Conservation (phyloP, 2,113 vertebrate species). For the Gobio gobio region DNA sequence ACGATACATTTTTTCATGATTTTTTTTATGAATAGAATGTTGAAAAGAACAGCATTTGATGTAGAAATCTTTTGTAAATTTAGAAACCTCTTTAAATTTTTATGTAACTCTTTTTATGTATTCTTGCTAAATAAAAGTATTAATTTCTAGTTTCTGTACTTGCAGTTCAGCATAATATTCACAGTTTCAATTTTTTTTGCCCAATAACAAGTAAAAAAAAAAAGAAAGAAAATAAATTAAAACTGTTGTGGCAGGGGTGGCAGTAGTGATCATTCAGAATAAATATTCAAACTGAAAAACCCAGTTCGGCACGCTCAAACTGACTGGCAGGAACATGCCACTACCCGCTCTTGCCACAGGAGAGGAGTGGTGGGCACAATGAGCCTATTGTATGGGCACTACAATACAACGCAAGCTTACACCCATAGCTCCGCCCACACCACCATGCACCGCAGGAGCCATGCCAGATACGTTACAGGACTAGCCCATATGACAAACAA, state of each 20-base stretch:
- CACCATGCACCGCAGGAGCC: background rate
- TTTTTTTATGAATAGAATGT: no score
- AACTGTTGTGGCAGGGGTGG: background rate
- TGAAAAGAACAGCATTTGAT: background rate
- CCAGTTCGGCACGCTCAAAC: background rate
- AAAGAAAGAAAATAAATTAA: background rate
- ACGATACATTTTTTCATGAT: no score
- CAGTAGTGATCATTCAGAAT: background rate
- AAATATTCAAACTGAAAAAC: background rate
- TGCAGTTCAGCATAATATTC: background rate
- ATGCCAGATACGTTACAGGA: background rate
- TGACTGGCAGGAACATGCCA: conserved; percentile 8
- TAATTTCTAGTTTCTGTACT: background rate
- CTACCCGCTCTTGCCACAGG: background rate
- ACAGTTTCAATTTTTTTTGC: no score
- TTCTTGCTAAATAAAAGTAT: background rate
- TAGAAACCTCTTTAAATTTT: background rate
- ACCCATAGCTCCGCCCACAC: conserved; percentile 29
- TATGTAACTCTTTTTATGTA: background rate
- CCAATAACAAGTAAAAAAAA: no score
- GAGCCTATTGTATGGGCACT: conserved; percentile 44
- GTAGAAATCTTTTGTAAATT: background rate
- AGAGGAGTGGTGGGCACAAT: conserved; percentile 46
- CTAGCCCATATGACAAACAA: background rate
- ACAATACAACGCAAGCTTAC: conserved; percentile 31